These are phyloP conservation scores for Archips xylosteana DNA, from an alignment of 2,888 invertebrate genomes.

Conservation along the genomic window DNA sequence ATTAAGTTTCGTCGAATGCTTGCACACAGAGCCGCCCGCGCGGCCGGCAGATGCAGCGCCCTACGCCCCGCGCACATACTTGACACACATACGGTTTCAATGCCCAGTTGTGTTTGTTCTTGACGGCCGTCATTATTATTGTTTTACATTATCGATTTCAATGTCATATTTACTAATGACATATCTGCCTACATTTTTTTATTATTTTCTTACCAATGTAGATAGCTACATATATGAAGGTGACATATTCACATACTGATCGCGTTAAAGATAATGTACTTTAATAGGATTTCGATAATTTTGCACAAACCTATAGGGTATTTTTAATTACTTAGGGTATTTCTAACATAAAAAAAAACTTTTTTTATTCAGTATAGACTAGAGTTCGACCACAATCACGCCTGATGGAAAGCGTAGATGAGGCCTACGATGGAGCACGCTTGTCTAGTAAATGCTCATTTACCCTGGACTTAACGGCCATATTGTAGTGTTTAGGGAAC, in stretches of 20 bases:
- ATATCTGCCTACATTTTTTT: background rate
- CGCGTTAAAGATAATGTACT: background rate
- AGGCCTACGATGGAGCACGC: no score
- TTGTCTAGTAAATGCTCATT: no score
- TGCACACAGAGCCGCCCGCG: constrained; percentile 67
- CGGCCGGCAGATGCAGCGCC: constrained; percentile 66
- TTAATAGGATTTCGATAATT: no score
- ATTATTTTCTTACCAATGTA: background rate
- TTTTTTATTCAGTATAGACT: no score
- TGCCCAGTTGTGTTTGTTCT: constrained; percentile 54
- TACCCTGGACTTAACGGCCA: no score
- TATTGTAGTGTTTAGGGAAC: no score
- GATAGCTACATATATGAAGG: background rate
- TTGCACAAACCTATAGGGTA: no score
- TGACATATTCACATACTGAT: background rate
- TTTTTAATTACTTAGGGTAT: no score
- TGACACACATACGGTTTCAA: constrained; percentile 80
- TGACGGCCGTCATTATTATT: constrained; percentile 49
- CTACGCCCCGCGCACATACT: constrained; percentile 65
- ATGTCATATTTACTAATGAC: constrained; percentile 22
- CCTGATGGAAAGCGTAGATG: no score
- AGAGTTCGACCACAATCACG: no score
- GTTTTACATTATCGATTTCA: constrained; percentile 41
- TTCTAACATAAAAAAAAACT: no score
- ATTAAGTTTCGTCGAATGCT: constrained; percentile 78